Base-by-base conservation (phyloP, 2,888 invertebrate genomes). In the Agrilus mali region DNA sequence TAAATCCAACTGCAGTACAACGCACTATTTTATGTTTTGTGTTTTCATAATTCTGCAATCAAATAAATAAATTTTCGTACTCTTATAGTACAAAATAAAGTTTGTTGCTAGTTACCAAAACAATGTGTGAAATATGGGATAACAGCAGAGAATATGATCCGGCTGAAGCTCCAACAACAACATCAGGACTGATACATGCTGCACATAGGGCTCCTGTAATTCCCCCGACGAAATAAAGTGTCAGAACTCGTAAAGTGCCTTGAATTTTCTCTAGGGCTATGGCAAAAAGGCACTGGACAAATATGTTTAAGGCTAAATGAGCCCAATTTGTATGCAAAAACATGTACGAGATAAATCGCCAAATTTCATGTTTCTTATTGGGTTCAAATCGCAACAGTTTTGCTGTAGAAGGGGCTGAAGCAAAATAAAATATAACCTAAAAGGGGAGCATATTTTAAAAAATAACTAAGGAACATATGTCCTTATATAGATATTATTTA, bases 111-210 rank as follows among this genome's bases (percentile, higher is more conserved):
- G 64, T 65, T 65, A 80, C 80, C 70, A 88, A 70, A 58, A 82
- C 71, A 50, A 90, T 78, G 67, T 93, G 87, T 40, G 92, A 80
- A 43, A 92, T 70, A 64, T 93, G 88, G 48, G 92, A 87, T 40
- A 86, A 82, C 47, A 93, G 74, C 51, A 94, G 69, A 17, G 89
- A 86, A 65, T 92, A 94, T 43, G 92, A 88, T 7, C 92, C 93
- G 1, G 88, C 92, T 0, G 90, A 90, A 33, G 92, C 86, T 15
- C 94, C 94, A 38, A 89, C 82, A 53, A 94, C 76, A 56, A 79
- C 77, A 46, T 85, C 79, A 20, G 85, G 84, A 63, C 86, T 82
- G 57, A 86, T 71, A 43, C 81, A 77, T 20, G 81, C 80, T 1
- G 84, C 83, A 36, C 82, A 84, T 47, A 88, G 67, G 31, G 86